These are phyloP conservation scores for Rhopalosiphum maidis DNA, from an alignment of 1,140 invertebrate genomes.

Conservation along the genomic window DNA sequence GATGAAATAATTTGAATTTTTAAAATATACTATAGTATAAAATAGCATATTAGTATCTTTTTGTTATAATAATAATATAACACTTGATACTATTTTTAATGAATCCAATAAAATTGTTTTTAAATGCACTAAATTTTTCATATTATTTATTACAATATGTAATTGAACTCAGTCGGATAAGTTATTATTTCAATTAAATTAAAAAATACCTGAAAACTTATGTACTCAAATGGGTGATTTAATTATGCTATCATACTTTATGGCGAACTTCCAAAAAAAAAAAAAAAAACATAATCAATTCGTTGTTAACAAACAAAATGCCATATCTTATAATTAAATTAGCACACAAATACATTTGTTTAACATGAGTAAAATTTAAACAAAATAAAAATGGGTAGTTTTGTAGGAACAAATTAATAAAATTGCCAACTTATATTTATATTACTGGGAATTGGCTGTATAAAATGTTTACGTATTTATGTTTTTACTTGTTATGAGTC, in stretches of 20 bases:
- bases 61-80: background rate
- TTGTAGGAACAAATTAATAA: background rate
- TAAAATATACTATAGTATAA: too few species aligned
- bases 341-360: background rate
- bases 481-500: background rate
- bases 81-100: background rate
- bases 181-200: background rate
- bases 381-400: background rate
- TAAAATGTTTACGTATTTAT: background rate
- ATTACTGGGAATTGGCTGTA: background rate
- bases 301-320: background rate
- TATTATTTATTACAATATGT: background rate
- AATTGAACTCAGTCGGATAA: too few species aligned
- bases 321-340: background rate
- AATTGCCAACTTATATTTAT: background rate
- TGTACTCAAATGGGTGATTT: background rate
- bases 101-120: background rate
- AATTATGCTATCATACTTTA: background rate
- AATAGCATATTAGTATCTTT: background rate
- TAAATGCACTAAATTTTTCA: background rate
- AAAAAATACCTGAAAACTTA: background rate
- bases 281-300: background rate
- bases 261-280: background rate
- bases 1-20: background rate
- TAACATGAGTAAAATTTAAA: background rate